Percentiles rank a stretch among this genome's conserved stretches.
Conservation (phyloP, 1,140 invertebrate species). For the Papilio dardanus region DNA sequence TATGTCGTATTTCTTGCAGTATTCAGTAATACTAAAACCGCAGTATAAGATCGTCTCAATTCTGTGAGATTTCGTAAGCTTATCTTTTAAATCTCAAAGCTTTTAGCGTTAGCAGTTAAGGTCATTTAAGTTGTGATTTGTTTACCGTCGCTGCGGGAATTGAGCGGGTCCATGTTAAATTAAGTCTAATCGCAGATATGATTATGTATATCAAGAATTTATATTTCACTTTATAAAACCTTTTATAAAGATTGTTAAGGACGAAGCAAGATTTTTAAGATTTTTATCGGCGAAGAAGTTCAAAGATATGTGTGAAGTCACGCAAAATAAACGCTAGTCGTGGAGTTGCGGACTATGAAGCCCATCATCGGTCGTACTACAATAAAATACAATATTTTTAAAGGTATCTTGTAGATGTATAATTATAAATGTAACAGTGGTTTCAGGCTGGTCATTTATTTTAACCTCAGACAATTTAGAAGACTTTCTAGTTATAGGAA, state of each 20-base stretch:
- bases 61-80: neutral
- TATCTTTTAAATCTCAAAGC: constrained; percentile 23
- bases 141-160: neutral
- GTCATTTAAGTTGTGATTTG: constrained; percentile 2
- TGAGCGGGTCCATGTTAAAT: neutral
- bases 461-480: no score
- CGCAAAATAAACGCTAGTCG: no score
- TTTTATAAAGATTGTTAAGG: neutral
- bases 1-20: neutral
- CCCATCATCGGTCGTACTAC: no score
- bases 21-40: neutral
- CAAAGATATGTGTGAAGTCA: no score
- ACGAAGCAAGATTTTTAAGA: no score
- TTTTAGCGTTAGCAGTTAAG: constrained; percentile 6
- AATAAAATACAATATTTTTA: no score
- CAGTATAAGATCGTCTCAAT: neutral
- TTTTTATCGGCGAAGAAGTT: no score
- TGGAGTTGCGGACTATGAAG: no score
- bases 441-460: no score
- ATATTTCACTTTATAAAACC: neutral
- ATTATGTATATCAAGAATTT: neutral
- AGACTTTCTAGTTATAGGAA: no score
- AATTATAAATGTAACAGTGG: no score
- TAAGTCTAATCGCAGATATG: constrained; percentile 5
- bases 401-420: no score